phyloP scores from a whole-genome alignment of 2,797 vertebrate genomes.

The Crenuchus spilurus region DNA sequence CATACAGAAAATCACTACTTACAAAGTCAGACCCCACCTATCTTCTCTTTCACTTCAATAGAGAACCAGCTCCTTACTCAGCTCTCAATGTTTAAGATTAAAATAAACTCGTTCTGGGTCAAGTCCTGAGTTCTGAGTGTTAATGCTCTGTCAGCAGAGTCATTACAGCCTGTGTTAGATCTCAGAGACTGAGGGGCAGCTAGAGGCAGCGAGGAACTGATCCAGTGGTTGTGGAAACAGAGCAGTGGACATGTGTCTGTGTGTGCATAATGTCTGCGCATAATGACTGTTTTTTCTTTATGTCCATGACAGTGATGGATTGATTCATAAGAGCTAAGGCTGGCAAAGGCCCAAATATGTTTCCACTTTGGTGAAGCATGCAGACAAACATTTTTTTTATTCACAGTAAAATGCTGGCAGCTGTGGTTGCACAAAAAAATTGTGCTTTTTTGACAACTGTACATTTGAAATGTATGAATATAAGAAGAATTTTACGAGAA shows the following conservation, averaged over 20 bases:
- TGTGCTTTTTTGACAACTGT: too few relatives aligned
- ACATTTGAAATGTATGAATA: too few relatives aligned
- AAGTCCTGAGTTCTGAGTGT: constrained; percentile 1
- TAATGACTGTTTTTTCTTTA: constrained; percentile 17
- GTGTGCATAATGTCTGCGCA: constrained; percentile 10
- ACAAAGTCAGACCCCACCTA: too few relatives aligned
- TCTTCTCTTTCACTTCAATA: too few relatives aligned
- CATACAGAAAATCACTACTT: too few relatives aligned
- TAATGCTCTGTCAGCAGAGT: constrained; percentile 46
- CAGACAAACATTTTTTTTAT: constrained; percentile 8
- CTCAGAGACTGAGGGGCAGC: constrained; percentile 1
- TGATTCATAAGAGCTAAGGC: constrained; percentile 6
- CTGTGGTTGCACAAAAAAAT: too few relatives aligned
- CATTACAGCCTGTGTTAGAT: constrained; percentile 50
- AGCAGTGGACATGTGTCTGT: constrained; percentile 14
- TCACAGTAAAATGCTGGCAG: too few relatives aligned
- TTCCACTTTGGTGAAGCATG: constrained; percentile 31
- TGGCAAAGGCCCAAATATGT: constrained; percentile 14
- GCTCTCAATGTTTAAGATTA: neutral
- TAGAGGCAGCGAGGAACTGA: neutral
- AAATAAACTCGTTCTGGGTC: neutral
- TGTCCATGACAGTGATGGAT: constrained; percentile 46
- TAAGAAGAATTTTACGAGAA: too few relatives aligned
- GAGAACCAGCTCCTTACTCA: neutral
- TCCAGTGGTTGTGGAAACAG: neutral